Base-by-base conservation (phyloP, 2,888 invertebrate genomes). In the Rosalia funebris region DNA sequence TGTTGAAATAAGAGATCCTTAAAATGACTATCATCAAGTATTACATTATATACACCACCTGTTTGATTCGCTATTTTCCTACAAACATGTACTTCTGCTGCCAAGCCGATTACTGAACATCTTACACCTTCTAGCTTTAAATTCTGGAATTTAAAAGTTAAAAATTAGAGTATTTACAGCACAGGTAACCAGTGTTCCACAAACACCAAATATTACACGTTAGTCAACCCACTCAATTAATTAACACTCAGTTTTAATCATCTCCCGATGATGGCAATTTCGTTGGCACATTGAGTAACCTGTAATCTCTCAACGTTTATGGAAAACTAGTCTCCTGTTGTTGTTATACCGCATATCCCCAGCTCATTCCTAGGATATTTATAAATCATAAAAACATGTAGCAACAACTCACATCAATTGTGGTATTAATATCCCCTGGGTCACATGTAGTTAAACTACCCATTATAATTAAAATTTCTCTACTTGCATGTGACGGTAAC, bases 371-470 rank as follows among this genome's bases (percentile, higher is more conserved):
- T n/a, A n/a, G n/a, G n/a, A n/a, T n/a, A n/a, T n/a, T n/a, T n/a
- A n/a, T n/a, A n/a, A n/a, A n/a, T n/a, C n/a, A n/a, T n/a, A n/a
- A n/a, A n/a, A n/a, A n/a, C n/a, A n/a, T n/a, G n/a, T n/a, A 25
- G 25, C 3, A 39, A 46, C 11, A 39, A 46, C 72, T 72, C 81
- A 90, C 91, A 79, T 90, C 86, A 70, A 95, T 92, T 4, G 96
- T 96, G 57, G 85, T 84, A 66, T 87, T 89, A 36, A 99, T 95
- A 77, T 98, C 96, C 12, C 92, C 90, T 1, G 98, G 98, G 83
- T 99, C 99, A 80, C 98, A 98, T 0, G 98, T 96, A 0, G 98
- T 97, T 16, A 99, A 84, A 70, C 97, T 96, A 1, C 95, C 96
- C 84, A 96, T 91, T 16, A 99, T 86, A 1, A 98, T 85, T 5